Evolutionary conservation across 2,888 invertebrate genomes (phyloP), one percentile per base, ranked within the genome.

Genomic region (Halictus quadricinctus): DNA sequence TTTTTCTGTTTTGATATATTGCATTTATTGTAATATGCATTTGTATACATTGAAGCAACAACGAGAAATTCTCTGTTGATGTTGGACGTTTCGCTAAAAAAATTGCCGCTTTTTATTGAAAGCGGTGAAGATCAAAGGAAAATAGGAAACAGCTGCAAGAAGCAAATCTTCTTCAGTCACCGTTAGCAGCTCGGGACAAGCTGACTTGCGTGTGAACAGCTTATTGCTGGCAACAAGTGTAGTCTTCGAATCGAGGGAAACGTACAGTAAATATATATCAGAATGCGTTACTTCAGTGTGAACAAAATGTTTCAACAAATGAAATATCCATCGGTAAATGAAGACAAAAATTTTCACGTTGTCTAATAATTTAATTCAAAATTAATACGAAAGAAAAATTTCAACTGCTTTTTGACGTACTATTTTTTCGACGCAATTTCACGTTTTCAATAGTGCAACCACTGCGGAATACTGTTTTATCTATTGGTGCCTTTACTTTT

Each of bases 51-150:
- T 18, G 50, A 48, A 48, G 48, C 48, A 48, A 48, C 48, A 50
- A 50, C 50, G 50, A 54, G 50, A 54, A 54, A 21, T 21, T 54
- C 50, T 21, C 21, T 54, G 50, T 21, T 10, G 54, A 54, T 54
- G 54, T 21, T 54, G 21, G 3, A 54, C 2, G 54, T 54, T 54
- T n/a, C n/a, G 21, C 10, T 10, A 54, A n/a, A 54, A 46, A 54
- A 54, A 54, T n/a, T 10, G 54, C n/a, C 21, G 54, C 3, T 54
- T 54, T 54, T 54, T 54, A 54, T n/a, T 21, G n/a, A 1, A 10
- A 54, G 54, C 54, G 54, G 54, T n/a, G 60, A 76, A 80, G 43
- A 41, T 21, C 21, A 50, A 60, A 25, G 54, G 21, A 54, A 69
- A 25, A 10, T 25, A 41, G 25, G 25, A 18, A 1, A 58, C 21